These are phyloP conservation scores for Eupithecia pulchellata DNA, from an alignment of 2,888 invertebrate species.

Conservation along the genomic window DNA sequence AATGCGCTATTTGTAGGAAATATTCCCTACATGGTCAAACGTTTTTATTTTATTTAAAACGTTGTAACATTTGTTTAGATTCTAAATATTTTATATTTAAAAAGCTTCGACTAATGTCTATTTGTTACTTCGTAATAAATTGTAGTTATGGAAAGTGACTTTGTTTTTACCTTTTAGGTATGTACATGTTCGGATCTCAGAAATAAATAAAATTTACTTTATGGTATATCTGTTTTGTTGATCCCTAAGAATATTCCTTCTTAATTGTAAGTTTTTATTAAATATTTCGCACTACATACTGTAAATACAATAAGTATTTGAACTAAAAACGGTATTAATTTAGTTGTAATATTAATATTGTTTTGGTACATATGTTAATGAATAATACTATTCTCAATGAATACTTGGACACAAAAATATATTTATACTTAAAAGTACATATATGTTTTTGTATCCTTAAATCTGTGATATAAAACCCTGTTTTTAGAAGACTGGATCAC, in stretches of 20 bases:
- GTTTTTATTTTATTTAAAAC: background rate
- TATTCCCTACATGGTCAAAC: background rate
- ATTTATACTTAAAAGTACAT: background rate
- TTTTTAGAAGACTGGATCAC: constrained; percentile 47
- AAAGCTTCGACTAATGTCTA: background rate
- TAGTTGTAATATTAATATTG: background rate
- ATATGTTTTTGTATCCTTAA: constrained; percentile 14
- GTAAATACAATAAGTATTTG: constrained; percentile 4
- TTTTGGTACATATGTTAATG: background rate
- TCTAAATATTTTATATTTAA: background rate
- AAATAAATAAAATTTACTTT: constrained; percentile 23
- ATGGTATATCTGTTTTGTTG: constrained; percentile 24
- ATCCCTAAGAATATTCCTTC: constrained; percentile 10
- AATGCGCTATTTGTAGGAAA: background rate
- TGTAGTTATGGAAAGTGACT: constrained; percentile 28
- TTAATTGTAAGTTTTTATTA: background rate
- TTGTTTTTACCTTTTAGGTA: constrained; percentile 39
- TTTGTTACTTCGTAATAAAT: constrained; percentile 31
- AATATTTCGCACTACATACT: background rate
- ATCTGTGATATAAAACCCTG: constrained; percentile 24
- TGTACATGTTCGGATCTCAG: constrained; percentile 35
- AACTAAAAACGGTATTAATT: background rate
- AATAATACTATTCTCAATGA: background rate
- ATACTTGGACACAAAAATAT: background rate
- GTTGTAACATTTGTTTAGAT: background rate